These are phyloP conservation scores for Tyria jacobaeae DNA, from an alignment of 2,888 invertebrate species.

Conservation along the genomic window DNA sequence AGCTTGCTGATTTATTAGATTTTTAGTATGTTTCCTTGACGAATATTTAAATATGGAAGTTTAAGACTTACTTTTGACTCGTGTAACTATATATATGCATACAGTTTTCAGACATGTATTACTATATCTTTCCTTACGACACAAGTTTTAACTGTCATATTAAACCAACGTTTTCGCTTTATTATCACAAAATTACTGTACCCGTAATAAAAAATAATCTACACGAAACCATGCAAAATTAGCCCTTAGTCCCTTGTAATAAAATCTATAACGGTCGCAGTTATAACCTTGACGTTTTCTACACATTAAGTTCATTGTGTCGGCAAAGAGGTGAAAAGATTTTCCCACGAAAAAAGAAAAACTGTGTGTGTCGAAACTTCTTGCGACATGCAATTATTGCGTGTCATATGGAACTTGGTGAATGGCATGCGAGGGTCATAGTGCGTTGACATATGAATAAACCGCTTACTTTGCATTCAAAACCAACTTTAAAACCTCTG, in stretches of 20 bases:
- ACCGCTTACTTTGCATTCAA: conserved; percentile 24
- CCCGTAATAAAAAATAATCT: conserved; percentile 20
- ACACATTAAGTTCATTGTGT: conserved; percentile 66
- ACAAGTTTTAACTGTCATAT: conserved; percentile 14
- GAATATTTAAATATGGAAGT: background rate
- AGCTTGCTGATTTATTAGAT: conserved; percentile 18
- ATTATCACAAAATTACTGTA: conserved; percentile 40
- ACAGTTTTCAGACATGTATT: background rate
- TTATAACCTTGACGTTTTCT: conserved; percentile 50
- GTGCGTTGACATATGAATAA: conserved; percentile 49
- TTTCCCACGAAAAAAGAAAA: conserved; percentile 85
- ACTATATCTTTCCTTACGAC: conserved; percentile 2
- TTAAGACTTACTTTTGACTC: background rate
- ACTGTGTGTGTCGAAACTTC: conserved; percentile 70
- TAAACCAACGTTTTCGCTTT: conserved; percentile 39
- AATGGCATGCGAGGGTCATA: conserved; percentile 51
- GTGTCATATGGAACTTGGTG: conserved; percentile 62
- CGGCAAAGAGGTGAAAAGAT: conserved; percentile 74
- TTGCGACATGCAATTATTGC: conserved; percentile 65
- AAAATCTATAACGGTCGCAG: conserved; percentile 35
- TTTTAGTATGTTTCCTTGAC: background rate
- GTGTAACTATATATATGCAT: background rate
- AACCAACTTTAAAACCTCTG: conserved; percentile 14
- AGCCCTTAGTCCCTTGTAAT: conserved; percentile 16
- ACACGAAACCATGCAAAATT: conserved; percentile 16